Percentiles rank a stretch among this genome's conserved stretches.
Evolutionary conservation across 2,797 vertebrate species (phyloP).

Genomic region (Gallinago solitaria): DNA sequence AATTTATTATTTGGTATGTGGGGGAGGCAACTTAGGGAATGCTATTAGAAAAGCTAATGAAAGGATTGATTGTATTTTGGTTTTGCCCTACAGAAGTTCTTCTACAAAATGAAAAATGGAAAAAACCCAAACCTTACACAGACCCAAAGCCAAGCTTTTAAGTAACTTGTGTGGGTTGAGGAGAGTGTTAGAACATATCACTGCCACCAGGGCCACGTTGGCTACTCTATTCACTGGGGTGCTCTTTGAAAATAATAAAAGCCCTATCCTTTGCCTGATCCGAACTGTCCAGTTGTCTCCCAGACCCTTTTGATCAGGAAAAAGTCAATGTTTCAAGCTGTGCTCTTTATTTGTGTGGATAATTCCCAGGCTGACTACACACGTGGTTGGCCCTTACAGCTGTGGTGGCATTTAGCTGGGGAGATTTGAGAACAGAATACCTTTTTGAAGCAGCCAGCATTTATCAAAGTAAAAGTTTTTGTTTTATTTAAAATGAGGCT

Average conservation of each 20-base stretch:
- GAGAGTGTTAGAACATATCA: not conserved
- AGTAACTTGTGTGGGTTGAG: slow-evolving; percentile 16
- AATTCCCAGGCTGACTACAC: slow-evolving; percentile 29
- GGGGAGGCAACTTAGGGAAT: not conserved
- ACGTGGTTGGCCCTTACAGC: slow-evolving; percentile 52
- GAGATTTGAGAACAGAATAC: slow-evolving; percentile 35
- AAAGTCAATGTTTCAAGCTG: slow-evolving; percentile 71
- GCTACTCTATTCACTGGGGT: not conserved
- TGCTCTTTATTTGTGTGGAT: slow-evolving; percentile 64
- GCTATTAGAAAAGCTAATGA: not conserved
- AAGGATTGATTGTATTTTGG: slow-evolving; percentile 15
- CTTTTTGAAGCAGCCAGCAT: slow-evolving; percentile 59
- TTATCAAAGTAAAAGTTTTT: slow-evolving; percentile 61
- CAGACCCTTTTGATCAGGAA: slow-evolving; percentile 70
- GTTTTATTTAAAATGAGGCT: slow-evolving; percentile 55
- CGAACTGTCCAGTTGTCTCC: slow-evolving; percentile 55
- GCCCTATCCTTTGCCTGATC: slow-evolving; percentile 51
- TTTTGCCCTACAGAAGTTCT: slow-evolving; percentile 26
- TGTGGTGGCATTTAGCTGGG: slow-evolving; percentile 54
- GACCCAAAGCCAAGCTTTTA: not conserved
- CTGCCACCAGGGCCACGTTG: not conserved
- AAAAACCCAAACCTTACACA: not conserved
- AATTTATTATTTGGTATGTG: not conserved
- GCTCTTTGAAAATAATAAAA: slow-evolving; percentile 66
- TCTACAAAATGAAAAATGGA: slow-evolving; percentile 16